Percentiles rank a stretch among this genome's conserved stretches.
These are phyloP conservation scores for Pyrrhia umbra DNA, from an alignment of 2,888 invertebrate species.

Conservation along the genomic window DNA sequence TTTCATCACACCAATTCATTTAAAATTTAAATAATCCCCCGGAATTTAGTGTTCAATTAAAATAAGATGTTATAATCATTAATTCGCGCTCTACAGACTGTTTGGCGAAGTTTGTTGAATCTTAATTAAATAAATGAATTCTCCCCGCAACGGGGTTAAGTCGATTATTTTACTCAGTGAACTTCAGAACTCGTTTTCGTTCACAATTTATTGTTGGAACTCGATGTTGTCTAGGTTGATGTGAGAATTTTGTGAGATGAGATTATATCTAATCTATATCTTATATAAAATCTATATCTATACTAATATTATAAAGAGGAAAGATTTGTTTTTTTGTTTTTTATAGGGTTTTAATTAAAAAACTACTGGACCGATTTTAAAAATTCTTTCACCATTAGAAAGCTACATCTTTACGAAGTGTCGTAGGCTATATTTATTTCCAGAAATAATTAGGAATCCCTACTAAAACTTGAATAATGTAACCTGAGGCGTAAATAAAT, in stretches of 20 bases:
- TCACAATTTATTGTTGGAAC: constrained; percentile 49
- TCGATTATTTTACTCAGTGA: constrained; percentile 72
- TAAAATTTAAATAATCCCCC: constrained; percentile 33
- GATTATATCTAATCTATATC: too few relatives aligned
- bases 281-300: too few relatives aligned
- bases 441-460: too few relatives aligned
- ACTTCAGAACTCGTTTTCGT: constrained; percentile 52
- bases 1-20: neutral
- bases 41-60: constrained; percentile 41
- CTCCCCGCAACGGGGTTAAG: constrained; percentile 64
- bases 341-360: too few relatives aligned
- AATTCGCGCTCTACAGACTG: constrained; percentile 56
- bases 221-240: constrained; percentile 34
- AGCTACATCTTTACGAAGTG: too few relatives aligned
- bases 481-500: too few relatives aligned
- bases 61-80: constrained; percentile 62
- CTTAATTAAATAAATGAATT: constrained; percentile 78
- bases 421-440: too few relatives aligned
- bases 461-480: too few relatives aligned
- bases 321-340: too few relatives aligned
- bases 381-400: too few relatives aligned
- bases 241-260: constrained; percentile 3
- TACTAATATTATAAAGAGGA: too few relatives aligned
- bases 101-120: constrained; percentile 53
- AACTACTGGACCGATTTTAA: too few relatives aligned